phyloP scores from a whole-genome alignment of 2,113 vertebrate genomes.

The Malaclemys terrapin region DNA sequence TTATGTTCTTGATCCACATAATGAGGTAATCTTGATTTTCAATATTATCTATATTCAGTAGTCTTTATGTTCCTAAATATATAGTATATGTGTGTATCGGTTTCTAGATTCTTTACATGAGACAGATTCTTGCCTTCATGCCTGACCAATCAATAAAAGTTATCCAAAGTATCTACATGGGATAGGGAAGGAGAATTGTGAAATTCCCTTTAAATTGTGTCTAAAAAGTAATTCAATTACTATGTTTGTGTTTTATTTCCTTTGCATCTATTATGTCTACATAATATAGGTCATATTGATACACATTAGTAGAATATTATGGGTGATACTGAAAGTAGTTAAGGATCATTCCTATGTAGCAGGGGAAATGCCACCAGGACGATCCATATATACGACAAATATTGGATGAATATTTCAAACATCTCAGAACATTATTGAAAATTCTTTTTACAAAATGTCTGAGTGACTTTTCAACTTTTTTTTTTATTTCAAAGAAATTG shows the following conservation, averaged over 20 bases:
- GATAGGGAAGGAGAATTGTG: neutral
- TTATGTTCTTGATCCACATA: neutral
- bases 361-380: neutral
- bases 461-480: neutral
- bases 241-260: neutral
- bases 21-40: neutral
- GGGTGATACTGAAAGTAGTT: neutral
- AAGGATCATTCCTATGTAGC: slow-evolving; percentile 5
- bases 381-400: neutral
- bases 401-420: neutral
- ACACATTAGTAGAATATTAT: neutral
- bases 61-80: neutral
- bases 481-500: slow-evolving; percentile 3
- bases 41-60: neutral
- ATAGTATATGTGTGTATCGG: neutral
- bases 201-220: neutral
- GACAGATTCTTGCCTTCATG: neutral
- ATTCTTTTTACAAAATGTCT: neutral
- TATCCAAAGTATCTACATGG: neutral
- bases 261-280: neutral
- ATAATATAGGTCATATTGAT: neutral
- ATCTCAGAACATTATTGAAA: neutral
- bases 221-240: neutral
- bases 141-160: neutral
- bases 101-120: neutral